These are phyloP conservation scores for Psylliodes chrysocephalus DNA, from an alignment of 2,888 invertebrate species.

Conservation along the genomic window DNA sequence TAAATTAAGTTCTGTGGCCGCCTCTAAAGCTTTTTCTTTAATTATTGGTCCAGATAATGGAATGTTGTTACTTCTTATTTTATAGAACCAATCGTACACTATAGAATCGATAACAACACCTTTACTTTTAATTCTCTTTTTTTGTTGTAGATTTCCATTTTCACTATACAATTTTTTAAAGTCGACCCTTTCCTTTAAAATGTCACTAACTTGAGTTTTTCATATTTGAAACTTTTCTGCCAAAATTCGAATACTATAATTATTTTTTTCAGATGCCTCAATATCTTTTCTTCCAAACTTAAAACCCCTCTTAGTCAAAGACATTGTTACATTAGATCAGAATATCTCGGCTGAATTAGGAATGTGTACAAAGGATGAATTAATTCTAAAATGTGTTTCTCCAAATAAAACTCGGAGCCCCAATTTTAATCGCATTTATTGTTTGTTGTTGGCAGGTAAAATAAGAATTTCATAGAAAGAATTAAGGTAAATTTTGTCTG, in stretches of 20 bases:
- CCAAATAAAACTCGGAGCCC: neutral
- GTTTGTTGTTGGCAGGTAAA: neutral
- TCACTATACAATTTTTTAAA: constrained; percentile 1
- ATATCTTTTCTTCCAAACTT: constrained; percentile 14
- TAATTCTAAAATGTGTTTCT: neutral
- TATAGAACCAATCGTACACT: constrained; percentile 9
- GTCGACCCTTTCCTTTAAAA: too few species aligned
- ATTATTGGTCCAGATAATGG: too few species aligned
- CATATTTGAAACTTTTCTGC: constrained; percentile 12
- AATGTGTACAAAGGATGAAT: too few species aligned
- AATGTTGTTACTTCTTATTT: constrained; percentile 1
- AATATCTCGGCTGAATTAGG: too few species aligned
- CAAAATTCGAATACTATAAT: constrained; percentile 6
- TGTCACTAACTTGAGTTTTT: constrained; percentile 8
- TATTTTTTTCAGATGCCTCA: constrained; percentile 4
- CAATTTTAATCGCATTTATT: neutral
- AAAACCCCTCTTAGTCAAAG: constrained; percentile 2
- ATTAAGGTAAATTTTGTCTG: too few species aligned
- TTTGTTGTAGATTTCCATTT: too few species aligned
- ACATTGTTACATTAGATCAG: neutral
- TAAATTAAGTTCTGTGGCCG: neutral
- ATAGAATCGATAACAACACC: neutral
- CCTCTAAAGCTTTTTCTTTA: too few species aligned
- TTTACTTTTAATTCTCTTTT: neutral
- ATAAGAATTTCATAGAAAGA: too few species aligned